Conservation (phyloP, 2,113 vertebrate genomes). For the Lynx canadensis region DNA sequence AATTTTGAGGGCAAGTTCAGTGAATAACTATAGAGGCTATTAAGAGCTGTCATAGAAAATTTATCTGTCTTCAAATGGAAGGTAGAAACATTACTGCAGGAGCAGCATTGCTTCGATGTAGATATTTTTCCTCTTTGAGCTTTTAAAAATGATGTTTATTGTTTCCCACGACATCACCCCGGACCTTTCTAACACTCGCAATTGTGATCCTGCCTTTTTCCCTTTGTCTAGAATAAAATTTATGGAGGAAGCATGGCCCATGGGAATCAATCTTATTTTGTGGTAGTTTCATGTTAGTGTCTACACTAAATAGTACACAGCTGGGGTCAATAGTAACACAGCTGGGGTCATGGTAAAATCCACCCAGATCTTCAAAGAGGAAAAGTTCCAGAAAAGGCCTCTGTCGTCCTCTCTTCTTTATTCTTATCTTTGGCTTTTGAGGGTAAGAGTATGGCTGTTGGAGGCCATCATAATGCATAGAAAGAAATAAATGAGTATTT, state of each 20-base stretch:
- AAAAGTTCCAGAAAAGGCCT: neutral
- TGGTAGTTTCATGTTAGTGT: constrained; percentile 61
- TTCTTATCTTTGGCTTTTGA: neutral
- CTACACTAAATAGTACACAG: constrained; percentile 36
- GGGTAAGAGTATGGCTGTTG: neutral
- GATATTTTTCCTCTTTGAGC: constrained; percentile 79
- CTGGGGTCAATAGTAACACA: constrained; percentile 44
- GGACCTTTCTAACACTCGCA: constrained; percentile 44
- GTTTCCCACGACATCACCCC: constrained; percentile 76
- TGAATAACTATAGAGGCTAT: constrained; percentile 79
- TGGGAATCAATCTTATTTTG: constrained; percentile 70
- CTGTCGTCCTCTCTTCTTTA: neutral
- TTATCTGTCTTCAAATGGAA: constrained; percentile 82
- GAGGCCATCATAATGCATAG: neutral
- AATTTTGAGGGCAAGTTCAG: constrained; percentile 84
- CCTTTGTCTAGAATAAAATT: constrained; percentile 81
- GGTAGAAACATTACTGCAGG: constrained; percentile 56
- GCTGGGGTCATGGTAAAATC: constrained; percentile 49
- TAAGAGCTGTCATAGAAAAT: constrained; percentile 82
- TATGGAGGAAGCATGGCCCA: constrained; percentile 70
- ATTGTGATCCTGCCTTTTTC: constrained; percentile 70
- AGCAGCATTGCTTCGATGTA: constrained; percentile 38
- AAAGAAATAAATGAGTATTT: neutral
- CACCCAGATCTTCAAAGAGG: neutral
- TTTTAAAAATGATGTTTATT: constrained; percentile 81